phyloP scores from a whole-genome alignment of 2,797 vertebrate genomes.

The Eupleurogrammus muticus region DNA sequence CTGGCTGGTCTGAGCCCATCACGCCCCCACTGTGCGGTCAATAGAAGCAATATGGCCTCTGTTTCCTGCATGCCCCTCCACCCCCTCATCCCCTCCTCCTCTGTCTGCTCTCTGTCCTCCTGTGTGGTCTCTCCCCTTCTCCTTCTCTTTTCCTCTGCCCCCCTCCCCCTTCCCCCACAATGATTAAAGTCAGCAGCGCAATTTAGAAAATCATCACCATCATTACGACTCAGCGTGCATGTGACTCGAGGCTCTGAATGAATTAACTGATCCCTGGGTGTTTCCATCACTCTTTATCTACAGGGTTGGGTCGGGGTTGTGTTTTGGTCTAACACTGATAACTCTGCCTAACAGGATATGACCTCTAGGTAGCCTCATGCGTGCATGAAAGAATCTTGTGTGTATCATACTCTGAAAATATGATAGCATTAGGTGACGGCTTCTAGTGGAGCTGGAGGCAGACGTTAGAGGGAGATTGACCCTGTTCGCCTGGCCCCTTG shows the following conservation, averaged over 20 bases:
- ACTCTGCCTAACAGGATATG: conserved; percentile 50
- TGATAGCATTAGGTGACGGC: conserved; percentile 38
- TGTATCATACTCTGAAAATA: conserved; percentile 20
- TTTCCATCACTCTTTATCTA: conserved; percentile 23
- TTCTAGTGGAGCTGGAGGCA: conserved; percentile 56
- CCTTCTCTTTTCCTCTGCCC: conserved; percentile 14
- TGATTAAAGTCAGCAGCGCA: conserved; percentile 48
- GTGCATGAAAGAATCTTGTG: conserved; percentile 54
- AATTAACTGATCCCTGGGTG: conserved; percentile 23
- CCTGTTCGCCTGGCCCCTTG: conserved; percentile 62
- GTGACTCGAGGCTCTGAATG: conserved; percentile 33
- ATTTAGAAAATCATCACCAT: conserved; percentile 52
- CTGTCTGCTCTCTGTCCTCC: conserved; percentile 47
- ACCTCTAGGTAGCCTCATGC: conserved; percentile 28
- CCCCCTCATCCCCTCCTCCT: conserved; percentile 50
- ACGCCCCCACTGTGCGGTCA: conserved; percentile 69
- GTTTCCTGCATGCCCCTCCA: conserved; percentile 64
- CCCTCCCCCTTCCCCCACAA: conserved; percentile 26
- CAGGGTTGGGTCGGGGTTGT: conserved; percentile 15
- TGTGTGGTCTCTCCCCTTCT: conserved; percentile 70
- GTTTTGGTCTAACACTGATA: conserved; percentile 43
- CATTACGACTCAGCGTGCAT: conserved; percentile 36
- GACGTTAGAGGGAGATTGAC: conserved; percentile 62
- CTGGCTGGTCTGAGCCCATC: conserved; percentile 48
- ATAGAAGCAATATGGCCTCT: conserved; percentile 64